These are phyloP conservation scores for Myripristis murdjan DNA, from an alignment of 2,797 vertebrate species.

Conservation along the genomic window DNA sequence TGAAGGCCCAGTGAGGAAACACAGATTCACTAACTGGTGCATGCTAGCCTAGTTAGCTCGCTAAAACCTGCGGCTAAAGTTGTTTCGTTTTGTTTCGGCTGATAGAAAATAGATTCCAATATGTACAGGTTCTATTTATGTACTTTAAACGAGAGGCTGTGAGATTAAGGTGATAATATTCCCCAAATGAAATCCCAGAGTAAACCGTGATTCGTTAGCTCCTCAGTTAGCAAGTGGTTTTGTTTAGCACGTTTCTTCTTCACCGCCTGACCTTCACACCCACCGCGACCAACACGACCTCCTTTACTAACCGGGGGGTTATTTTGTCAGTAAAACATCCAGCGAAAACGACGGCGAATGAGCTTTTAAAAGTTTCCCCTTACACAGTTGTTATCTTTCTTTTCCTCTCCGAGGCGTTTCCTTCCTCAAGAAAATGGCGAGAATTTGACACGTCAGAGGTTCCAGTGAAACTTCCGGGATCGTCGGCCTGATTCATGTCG, in stretches of 20 bases:
- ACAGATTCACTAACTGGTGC: too few relatives aligned
- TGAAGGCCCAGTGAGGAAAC: accelerated
- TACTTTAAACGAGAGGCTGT: too few relatives aligned
- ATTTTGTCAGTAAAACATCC: accelerated
- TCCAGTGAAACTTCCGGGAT: conserved; percentile 58
- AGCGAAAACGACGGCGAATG: background rate
- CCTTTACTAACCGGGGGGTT: background rate
- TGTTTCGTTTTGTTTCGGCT: too few relatives aligned
- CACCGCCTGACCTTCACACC: background rate
- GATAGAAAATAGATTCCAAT: too few relatives aligned
- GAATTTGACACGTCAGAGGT: conserved; percentile 79
- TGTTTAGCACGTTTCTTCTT: background rate
- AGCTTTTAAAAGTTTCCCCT: background rate
- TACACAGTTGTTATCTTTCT: conserved; percentile 37
- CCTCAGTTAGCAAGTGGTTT: too few relatives aligned
- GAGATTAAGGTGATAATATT: background rate
- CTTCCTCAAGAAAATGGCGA: conserved; percentile 80
- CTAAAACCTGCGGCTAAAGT: background rate
- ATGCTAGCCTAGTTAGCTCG: conserved; percentile 33
- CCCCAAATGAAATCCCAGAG: background rate
- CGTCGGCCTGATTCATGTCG: conserved; percentile 11
- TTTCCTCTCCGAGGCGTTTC: conserved; percentile 81
- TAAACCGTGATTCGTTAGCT: conserved; percentile 21
- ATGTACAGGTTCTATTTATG: too few relatives aligned
- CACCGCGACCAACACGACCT: background rate